A percentile compares a stretch with the other conserved stretches of the same genome.
These are phyloP conservation scores for Euphydryas editha DNA, from an alignment of 2,888 invertebrate genomes.

Conservation along the genomic window DNA sequence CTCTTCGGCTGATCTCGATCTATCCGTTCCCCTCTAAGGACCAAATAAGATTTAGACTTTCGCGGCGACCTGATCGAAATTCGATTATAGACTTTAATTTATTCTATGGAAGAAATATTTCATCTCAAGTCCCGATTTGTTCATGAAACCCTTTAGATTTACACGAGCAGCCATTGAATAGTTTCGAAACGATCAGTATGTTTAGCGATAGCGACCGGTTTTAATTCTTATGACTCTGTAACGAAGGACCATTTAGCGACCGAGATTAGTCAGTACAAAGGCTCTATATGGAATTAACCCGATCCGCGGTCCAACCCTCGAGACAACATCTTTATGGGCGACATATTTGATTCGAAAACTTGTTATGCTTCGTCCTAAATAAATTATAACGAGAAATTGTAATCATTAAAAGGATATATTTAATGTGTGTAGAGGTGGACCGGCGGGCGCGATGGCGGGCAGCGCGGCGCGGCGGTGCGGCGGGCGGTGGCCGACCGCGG, in stretches of 20 bases:
- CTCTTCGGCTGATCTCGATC: constrained; percentile 78
- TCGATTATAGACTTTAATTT: constrained; percentile 83
- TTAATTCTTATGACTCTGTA: constrained; percentile 79
- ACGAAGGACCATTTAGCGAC: constrained; percentile 73
- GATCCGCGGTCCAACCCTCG: constrained; percentile 76
- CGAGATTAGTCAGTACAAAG: constrained; percentile 63
- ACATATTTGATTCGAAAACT: constrained; percentile 84
- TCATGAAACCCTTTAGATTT: constrained; percentile 79
- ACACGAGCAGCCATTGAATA: constrained; percentile 60
- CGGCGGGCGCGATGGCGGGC: constrained; percentile 47
- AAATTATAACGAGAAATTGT: constrained; percentile 84
- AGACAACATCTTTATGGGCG: constrained; percentile 82
- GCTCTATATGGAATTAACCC: constrained; percentile 76
- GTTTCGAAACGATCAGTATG: constrained; percentile 77
- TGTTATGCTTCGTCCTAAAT: constrained; percentile 83
- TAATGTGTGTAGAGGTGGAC: constrained; percentile 73
- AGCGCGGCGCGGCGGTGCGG: no score
- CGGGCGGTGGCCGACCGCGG: constrained; percentile 51
- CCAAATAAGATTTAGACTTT: constrained; percentile 67
- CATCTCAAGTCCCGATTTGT: constrained; percentile 69
- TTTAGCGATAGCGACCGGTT: constrained; percentile 73
- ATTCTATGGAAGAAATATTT: constrained; percentile 81
- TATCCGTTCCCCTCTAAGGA: constrained; percentile 78
- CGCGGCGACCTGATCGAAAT: constrained; percentile 61
- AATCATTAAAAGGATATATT: constrained; percentile 71